phyloP scores from a whole-genome alignment of 2,888 invertebrate species.

The Aphodius sticticus region DNA sequence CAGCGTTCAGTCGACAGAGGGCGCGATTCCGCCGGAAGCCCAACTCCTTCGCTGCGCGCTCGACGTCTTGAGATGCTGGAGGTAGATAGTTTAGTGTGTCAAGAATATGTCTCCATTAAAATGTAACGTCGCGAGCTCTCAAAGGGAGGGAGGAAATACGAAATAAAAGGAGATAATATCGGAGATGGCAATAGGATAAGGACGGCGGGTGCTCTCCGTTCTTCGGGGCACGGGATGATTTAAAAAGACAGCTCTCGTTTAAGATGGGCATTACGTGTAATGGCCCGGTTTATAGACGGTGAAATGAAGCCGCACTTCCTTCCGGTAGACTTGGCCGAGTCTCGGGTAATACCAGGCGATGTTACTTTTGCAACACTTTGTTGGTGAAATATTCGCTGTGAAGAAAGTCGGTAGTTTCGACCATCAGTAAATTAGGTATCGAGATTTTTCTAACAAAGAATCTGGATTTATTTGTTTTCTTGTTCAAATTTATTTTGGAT shows the following conservation, averaged over 20 bases:
- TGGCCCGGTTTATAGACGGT: constrained; percentile 5
- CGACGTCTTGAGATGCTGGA: constrained; percentile 8
- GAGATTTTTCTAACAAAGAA: too few relatives aligned
- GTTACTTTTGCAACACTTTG: neutral
- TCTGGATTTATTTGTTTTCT: too few relatives aligned
- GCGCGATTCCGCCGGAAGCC: neutral
- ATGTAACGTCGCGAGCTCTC: constrained; percentile 15
- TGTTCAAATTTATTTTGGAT: too few relatives aligned
- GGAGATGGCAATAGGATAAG: constrained; percentile 24
- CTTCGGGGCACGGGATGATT: constrained; percentile 14
- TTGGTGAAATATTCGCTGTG: neutral
- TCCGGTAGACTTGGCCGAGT: neutral
- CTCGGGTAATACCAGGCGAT: neutral
- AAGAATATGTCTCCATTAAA: constrained; percentile 25
- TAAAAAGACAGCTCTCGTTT: constrained; percentile 12
- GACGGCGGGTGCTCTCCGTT: neutral
- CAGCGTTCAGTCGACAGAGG: neutral
- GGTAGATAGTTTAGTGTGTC: constrained; percentile 22
- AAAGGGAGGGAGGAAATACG: neutral
- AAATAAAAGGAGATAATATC: constrained; percentile 24
- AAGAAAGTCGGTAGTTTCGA: neutral
- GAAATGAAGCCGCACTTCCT: constrained; percentile 4
- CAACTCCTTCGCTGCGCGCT: neutral
- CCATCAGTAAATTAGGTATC: neutral
- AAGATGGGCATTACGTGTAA: constrained; percentile 13